These are phyloP conservation scores for Notoglanidium macrostoma DNA, from an alignment of 2,797 vertebrate genomes.

Conservation along the genomic window DNA sequence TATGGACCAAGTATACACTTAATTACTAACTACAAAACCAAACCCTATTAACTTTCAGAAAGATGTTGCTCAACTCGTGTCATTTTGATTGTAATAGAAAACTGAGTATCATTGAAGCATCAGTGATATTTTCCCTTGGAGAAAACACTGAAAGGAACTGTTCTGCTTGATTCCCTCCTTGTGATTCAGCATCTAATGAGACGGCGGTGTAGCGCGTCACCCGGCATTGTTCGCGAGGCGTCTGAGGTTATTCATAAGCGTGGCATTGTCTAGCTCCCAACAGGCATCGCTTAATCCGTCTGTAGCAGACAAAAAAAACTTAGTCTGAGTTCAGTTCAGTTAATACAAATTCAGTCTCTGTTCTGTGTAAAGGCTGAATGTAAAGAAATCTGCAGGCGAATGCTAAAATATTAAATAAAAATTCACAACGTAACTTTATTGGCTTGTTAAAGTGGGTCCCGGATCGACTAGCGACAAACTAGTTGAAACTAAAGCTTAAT, in stretches of 20 bases:
- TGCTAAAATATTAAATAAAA: not conserved
- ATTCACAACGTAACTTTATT: not conserved
- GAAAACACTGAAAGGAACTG: slow-evolving; percentile 48
- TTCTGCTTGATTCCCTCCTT: slow-evolving; percentile 52
- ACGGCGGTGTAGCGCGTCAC: slow-evolving; percentile 52
- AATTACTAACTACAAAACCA: slow-evolving; percentile 12
- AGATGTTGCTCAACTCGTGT: not conserved
- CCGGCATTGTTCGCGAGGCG: slow-evolving; percentile 56
- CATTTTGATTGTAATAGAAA: not conserved
- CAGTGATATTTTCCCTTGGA: slow-evolving; percentile 28
- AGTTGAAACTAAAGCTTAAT: not conserved
- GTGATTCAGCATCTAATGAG: slow-evolving; percentile 58
- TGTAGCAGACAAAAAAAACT: slow-evolving; percentile 44
- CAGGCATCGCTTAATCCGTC: slow-evolving; percentile 53
- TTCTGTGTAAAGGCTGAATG: not conserved
- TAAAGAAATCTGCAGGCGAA: not conserved
- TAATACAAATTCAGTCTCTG: slow-evolving; percentile 7
- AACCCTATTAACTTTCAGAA: not conserved
- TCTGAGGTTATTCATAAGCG: slow-evolving; percentile 52
- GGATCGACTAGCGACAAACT: slow-evolving; percentile 16
- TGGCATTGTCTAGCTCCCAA: slow-evolving; percentile 51
- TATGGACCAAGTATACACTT: not conserved
- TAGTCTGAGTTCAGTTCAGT: slow-evolving; percentile 23
- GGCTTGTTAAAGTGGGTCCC: not conserved
- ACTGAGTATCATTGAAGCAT: not conserved